Evolutionary conservation across 92 coral and sea anemone species (phyloP).

Genomic region (Pocillopora grandis): DNA sequence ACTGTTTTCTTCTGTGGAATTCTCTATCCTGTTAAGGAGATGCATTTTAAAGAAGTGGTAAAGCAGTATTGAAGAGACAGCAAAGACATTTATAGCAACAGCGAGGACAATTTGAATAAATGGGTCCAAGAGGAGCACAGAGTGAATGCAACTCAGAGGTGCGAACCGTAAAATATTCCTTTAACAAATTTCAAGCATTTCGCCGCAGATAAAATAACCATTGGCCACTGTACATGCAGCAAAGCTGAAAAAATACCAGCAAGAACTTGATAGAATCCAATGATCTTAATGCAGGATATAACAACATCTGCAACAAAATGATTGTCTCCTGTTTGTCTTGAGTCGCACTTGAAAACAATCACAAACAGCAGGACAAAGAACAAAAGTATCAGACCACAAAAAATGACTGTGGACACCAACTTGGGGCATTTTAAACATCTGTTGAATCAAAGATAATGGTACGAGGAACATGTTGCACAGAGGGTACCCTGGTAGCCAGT

Average conservation of each 20-base stretch:
- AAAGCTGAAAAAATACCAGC: slow-evolving; percentile 46
- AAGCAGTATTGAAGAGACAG: background rate
- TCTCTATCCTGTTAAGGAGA: background rate
- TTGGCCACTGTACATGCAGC: slow-evolving; percentile 44
- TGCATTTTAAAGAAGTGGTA: slow-evolving; percentile 2
- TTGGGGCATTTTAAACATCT: slow-evolving; percentile 48
- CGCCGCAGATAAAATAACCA: slow-evolving; percentile 28
- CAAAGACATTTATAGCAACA: background rate
- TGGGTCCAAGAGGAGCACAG: slow-evolving; percentile 1
- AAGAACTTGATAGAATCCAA: slow-evolving; percentile 55
- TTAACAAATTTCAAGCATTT: slow-evolving; percentile 41
- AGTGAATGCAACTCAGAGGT: slow-evolving; percentile 19
- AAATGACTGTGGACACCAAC: slow-evolving; percentile 32
- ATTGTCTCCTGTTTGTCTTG: slow-evolving; percentile 30
- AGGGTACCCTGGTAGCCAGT: slow-evolving; percentile 49
- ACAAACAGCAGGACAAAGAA: slow-evolving; percentile 37
- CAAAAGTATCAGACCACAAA: slow-evolving; percentile 34
- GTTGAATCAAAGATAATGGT: slow-evolving; percentile 37
- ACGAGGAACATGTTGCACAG: slow-evolving; percentile 30
- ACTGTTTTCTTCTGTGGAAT: background rate
- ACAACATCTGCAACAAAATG: slow-evolving; percentile 47
- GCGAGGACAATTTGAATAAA: slow-evolving; percentile 16
- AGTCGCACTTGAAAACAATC: slow-evolving; percentile 45
- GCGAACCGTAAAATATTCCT: slow-evolving; percentile 40
- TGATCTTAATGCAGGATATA: slow-evolving; percentile 50